These are phyloP conservation scores for Rhagoletis pomonella DNA, from an alignment of 1,140 invertebrate species.

Conservation along the genomic window DNA sequence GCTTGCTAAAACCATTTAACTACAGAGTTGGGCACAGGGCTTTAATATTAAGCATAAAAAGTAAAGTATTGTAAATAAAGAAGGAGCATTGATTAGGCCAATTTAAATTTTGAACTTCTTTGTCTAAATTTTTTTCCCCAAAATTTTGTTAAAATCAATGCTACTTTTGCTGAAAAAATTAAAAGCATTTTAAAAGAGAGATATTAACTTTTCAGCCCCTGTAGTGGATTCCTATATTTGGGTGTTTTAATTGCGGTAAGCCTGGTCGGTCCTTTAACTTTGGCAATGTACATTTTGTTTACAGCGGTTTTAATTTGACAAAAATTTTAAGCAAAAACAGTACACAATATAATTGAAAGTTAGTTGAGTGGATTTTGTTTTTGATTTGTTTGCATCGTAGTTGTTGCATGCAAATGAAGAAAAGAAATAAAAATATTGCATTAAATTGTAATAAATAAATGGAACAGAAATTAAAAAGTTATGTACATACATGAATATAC, in stretches of 20 bases:
- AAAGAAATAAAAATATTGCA: constrained; percentile 53
- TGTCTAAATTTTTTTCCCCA: neutral
- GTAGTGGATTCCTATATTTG: constrained; percentile 70
- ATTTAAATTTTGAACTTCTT: neutral
- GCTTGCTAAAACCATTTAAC: no score
- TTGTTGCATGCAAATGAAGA: constrained; percentile 53
- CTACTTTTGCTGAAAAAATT: constrained; percentile 45
- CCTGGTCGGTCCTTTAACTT: constrained; percentile 62
- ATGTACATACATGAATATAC: neutral
- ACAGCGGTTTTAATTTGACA: constrained; percentile 42
- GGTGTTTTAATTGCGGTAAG: constrained; percentile 70
- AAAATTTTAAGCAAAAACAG: constrained; percentile 46
- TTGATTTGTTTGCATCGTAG: constrained; percentile 45
- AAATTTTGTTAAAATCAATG: constrained; percentile 53
- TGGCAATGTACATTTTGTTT: neutral
- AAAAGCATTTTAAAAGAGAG: constrained; percentile 58
- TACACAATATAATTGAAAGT: constrained; percentile 19
- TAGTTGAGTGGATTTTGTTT: constrained; percentile 36
- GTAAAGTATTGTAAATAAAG: neutral
- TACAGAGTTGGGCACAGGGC: neutral
- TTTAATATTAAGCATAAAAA: neutral
- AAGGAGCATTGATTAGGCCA: neutral
- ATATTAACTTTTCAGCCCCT: constrained; percentile 73
- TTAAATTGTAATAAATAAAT: constrained; percentile 15
- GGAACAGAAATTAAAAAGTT: neutral